phyloP scores from a whole-genome alignment of 1,140 invertebrate species.

The silkworm (Bombyx mori) region ASM3026992v2 NC_085124.1:11490501-11491000 shows the following conservation, averaged over 20 bases:
- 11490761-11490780: constrained; percentile 33
- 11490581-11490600: constrained; percentile 61
- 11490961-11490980: not conserved
- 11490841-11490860: constrained; percentile 52
- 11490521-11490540: constrained; percentile 44
- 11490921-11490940: constrained; percentile 9
- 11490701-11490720: constrained; percentile 39
- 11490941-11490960: constrained; percentile 13
- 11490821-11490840: constrained; percentile 63
- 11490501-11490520: constrained; percentile 33
- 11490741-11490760: constrained; percentile 25
- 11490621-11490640: constrained; percentile 61
- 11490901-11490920: constrained; percentile 12
- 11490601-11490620: constrained; percentile 65
- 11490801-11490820: constrained; percentile 58
- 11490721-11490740: constrained; percentile 16
- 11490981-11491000: no score
- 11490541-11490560: constrained; percentile 15
- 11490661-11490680: constrained; percentile 57
- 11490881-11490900: constrained; percentile 42
- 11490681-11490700: constrained; percentile 50
- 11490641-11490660: constrained; percentile 68
- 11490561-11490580: constrained; percentile 48
- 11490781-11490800: constrained; percentile 45
- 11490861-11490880: constrained; percentile 63